Percentiles rank a stretch among this genome's conserved stretches.
These are phyloP conservation scores for Elephantulus edwardii DNA, from an alignment of 2,113 vertebrate species.

Conservation along the genomic window DNA sequence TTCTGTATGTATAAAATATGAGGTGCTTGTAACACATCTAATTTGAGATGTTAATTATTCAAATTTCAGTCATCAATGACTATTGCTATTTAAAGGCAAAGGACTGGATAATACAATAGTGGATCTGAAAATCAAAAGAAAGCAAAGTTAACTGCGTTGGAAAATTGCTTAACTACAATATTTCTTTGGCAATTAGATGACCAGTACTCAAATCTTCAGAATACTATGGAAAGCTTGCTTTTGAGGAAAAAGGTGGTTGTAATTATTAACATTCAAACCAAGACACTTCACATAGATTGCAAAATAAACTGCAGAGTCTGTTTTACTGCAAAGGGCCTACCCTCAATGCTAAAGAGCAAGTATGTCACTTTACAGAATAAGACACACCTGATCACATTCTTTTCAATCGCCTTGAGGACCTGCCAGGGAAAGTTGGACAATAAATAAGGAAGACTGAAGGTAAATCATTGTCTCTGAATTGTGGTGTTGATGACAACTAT, in stretches of 20 bases:
- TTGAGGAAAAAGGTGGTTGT: constrained; percentile 21
- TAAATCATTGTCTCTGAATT: too few species aligned
- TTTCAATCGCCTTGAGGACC: too few species aligned
- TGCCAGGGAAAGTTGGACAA: too few species aligned
- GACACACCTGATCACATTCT: too few species aligned
- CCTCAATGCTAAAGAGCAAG: too few species aligned
- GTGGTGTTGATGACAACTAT: too few species aligned
- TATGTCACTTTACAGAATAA: too few species aligned
- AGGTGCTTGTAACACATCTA: background rate
- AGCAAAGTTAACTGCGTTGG: background rate
- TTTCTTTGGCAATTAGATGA: constrained; percentile 19
- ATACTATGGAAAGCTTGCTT: background rate
- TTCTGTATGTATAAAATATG: background rate
- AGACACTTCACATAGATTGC: background rate
- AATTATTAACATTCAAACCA: constrained; percentile 52
- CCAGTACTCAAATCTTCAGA: background rate
- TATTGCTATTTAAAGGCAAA: background rate
- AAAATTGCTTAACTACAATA: background rate
- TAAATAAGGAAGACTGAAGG: too few species aligned
- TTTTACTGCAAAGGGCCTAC: too few species aligned
- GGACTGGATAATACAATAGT: background rate
- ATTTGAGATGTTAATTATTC: background rate
- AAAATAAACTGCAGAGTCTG: constrained; percentile 41
- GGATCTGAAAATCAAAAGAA: background rate
- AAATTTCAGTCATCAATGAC: background rate